Evolutionary conservation across 1,140 invertebrate species (phyloP).

Genomic region (Leptopilina clavipes): DNA sequence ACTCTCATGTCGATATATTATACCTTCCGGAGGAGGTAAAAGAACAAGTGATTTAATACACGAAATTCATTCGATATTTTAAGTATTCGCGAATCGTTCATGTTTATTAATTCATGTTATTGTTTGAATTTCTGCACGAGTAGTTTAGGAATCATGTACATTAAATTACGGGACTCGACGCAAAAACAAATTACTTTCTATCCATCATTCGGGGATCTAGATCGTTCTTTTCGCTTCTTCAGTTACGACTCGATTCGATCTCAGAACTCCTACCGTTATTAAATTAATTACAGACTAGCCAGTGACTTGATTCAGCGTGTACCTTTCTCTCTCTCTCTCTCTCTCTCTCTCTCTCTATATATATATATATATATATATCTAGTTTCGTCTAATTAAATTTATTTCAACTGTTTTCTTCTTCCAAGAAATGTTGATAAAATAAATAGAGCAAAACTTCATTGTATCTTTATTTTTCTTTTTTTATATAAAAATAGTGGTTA

Average conservation of each 20-base stretch:
- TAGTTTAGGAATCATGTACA: too few relatives aligned
- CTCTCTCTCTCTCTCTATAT: neutral
- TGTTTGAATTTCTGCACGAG: too few relatives aligned
- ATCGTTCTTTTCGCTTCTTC: slow-evolving; percentile 27
- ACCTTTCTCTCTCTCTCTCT: neutral
- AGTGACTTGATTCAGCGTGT: slow-evolving; percentile 14
- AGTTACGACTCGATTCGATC: slow-evolving; percentile 33
- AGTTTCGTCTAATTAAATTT: slow-evolving; percentile 30
- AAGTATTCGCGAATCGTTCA: too few relatives aligned
- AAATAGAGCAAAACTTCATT: neutral
- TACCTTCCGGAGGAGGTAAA: slow-evolving; percentile 27
- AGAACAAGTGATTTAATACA: neutral
- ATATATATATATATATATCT: neutral
- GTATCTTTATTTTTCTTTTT: neutral
- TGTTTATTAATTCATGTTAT: too few relatives aligned
- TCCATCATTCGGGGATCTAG: slow-evolving; percentile 26
- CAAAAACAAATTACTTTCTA: slow-evolving; percentile 33
- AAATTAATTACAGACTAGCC: slow-evolving; percentile 29
- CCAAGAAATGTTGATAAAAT: slow-evolving; percentile 1
- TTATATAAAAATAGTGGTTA: too few relatives aligned
- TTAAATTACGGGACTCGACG: too few relatives aligned
- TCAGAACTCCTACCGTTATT: slow-evolving; percentile 26
- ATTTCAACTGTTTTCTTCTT: slow-evolving; percentile 17
- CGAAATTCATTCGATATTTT: too few relatives aligned
- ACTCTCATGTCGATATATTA: neutral